Percentiles rank a stretch among this genome's conserved stretches.
phyloP scores from a whole-genome alignment of 2,888 invertebrate species.

The Apodemia zela region DNA sequence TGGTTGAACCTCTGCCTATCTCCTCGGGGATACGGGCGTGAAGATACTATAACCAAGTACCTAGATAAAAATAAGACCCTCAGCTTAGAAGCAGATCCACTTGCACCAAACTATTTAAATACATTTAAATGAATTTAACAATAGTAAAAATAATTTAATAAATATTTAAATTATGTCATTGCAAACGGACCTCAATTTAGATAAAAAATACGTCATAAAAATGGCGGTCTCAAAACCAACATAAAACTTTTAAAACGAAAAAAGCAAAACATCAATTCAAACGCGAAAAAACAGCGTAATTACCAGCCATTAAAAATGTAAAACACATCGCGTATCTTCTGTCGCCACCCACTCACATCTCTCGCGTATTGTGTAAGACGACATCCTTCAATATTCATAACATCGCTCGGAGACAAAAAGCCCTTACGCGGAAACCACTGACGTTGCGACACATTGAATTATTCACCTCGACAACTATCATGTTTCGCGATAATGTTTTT shows the following conservation, averaged over 20 bases:
- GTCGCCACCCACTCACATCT: slow-evolving; percentile 12
- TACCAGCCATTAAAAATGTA: slow-evolving; percentile 12
- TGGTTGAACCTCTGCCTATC: too few species aligned
- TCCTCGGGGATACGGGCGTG: too few species aligned
- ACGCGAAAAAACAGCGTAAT: not conserved
- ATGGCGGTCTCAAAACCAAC: not conserved
- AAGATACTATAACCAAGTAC: too few species aligned
- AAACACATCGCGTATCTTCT: slow-evolving; percentile 10
- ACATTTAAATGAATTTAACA: too few species aligned
- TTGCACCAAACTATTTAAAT: too few species aligned
- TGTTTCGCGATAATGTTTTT: too few species aligned
- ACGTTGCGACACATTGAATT: not conserved
- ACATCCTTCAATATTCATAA: slow-evolving; percentile 3
- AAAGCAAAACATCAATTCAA: not conserved
- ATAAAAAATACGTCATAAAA: not conserved
- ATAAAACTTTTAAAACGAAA: not conserved
- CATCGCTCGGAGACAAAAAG: slow-evolving; percentile 3
- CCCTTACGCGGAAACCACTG: not conserved
- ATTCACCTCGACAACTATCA: not conserved
- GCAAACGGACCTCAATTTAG: too few species aligned
- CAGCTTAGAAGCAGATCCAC: too few species aligned
- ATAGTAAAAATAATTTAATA: too few species aligned
- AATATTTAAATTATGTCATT: too few species aligned
- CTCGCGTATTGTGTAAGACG: slow-evolving; percentile 13
- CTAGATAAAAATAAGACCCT: too few species aligned